These are phyloP conservation scores for Pteria penguin DNA, from an alignment of 2,888 invertebrate genomes.

Conservation along the genomic window DNA sequence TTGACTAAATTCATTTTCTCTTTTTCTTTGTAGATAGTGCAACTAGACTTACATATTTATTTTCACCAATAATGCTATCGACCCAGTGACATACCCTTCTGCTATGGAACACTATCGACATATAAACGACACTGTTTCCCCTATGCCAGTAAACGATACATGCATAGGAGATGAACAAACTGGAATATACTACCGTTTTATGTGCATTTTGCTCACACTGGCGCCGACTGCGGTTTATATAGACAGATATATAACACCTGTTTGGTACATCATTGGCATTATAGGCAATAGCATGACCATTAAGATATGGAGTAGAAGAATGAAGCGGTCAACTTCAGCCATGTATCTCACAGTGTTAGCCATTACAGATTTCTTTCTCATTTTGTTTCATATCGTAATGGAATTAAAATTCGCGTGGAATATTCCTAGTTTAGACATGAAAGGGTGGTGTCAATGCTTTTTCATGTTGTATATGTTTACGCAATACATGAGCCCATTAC, in stretches of 20 bases:
- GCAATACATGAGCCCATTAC: slow-evolving; percentile 75
- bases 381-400: slow-evolving; percentile 70
- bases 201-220: neutral
- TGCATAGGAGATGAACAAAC: neutral
- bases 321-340: slow-evolving; percentile 75
- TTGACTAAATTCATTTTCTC: too few species aligned
- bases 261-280: slow-evolving; percentile 76
- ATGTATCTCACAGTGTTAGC: slow-evolving; percentile 76
- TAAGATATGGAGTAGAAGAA: slow-evolving; percentile 72
- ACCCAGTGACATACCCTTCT: too few species aligned
- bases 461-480: slow-evolving; percentile 72
- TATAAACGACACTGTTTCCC: neutral
- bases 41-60: too few species aligned
- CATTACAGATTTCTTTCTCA: slow-evolving; percentile 71
- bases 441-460: slow-evolving; percentile 73
- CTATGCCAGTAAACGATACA: neutral
- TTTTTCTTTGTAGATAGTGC: too few species aligned
- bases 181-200: neutral
- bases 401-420: slow-evolving; percentile 77
- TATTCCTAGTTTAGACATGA: slow-evolving; percentile 58
- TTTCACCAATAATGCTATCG: too few species aligned
- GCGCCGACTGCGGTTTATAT: slow-evolving; percentile 58
- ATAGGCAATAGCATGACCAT: slow-evolving; percentile 75
- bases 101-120: neutral
- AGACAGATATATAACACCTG: slow-evolving; percentile 71